Conservation (phyloP, 2,113 vertebrate genomes). For the Microtus pennsylvanicus region DNA sequence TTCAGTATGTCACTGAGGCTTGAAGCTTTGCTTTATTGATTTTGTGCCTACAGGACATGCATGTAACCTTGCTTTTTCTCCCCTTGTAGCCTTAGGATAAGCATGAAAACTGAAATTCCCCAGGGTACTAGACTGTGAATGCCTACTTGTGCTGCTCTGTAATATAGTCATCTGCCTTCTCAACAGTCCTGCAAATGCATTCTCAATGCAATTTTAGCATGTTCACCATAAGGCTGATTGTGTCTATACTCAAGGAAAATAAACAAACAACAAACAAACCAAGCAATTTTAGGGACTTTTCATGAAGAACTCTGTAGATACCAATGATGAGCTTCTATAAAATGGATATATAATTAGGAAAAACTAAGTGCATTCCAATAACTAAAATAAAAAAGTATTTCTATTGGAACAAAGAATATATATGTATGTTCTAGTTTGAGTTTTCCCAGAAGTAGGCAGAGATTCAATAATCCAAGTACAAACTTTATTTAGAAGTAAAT, state of each 20-base stretch:
- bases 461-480: neutral
- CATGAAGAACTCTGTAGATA: neutral
- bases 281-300: neutral
- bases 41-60: neutral
- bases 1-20: neutral
- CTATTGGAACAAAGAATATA: neutral
- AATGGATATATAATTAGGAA: neutral
- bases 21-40: slow-evolving; percentile 37
- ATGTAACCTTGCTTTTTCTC: neutral
- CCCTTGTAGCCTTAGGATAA: neutral
- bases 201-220: neutral
- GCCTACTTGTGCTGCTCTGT: neutral
- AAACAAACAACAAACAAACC: neutral
- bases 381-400: neutral
- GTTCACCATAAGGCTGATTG: neutral
- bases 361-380: neutral
- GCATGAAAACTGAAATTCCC: neutral
- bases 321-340: neutral
- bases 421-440: neutral
- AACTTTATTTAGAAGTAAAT: neutral
- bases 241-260: neutral
- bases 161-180: neutral
- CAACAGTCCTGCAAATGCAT: neutral
- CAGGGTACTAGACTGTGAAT: neutral
- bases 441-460: neutral